Evolutionary conservation across 2,797 vertebrate genomes (phyloP), one percentile per base, ranked within the genome.

Genomic region (Sebastes nivosus): DNA sequence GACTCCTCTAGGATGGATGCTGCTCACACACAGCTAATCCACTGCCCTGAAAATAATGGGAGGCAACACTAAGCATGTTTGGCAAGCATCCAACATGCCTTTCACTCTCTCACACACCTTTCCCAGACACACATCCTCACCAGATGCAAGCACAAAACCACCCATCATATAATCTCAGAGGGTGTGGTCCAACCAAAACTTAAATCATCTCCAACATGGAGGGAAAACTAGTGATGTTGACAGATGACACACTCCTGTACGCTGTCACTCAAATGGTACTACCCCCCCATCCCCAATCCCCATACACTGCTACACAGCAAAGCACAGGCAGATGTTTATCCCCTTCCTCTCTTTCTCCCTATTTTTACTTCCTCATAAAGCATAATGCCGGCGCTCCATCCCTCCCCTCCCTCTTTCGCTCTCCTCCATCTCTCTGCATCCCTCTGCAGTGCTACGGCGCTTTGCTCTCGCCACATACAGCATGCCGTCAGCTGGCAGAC

Each of bases 131-230:
- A 57, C 66, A 81, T 68, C 20, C 12, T 36, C 60, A 76, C 55
- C 68, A 13, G 57, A 63, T 32, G 42, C 72, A 27, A 75, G 42
- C 75, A 77, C 61, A 71, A 58, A 81, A 61, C 14, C 83, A 66
- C 25, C 66, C 77, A 54, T 78, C 79, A 67, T 34, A 24, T 68
- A 55, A 72, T 76, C 55, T 82, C 75, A 20, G 76, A 92, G 93
- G 93, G 91, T 89, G 94, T 87, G 93, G 92, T 87, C 90, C 72
- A 8, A 80, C 52, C 38, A 25, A 88, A 89, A 92, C 80, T 91
- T 92, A 57, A 79, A 87, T 86, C 80, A 87, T 79, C 79, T 80
- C 80, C 72, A 88, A 80, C 81, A 89, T 86, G 84, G 86, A 86
- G 83, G 73, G 76, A 77, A 57, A 87, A 82, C 69, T 81, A 77